Evolutionary conservation across 2,113 vertebrate species (phyloP), one percentile per base, ranked within the genome.

Genomic region (Coptodon bakossiorum): DNA sequence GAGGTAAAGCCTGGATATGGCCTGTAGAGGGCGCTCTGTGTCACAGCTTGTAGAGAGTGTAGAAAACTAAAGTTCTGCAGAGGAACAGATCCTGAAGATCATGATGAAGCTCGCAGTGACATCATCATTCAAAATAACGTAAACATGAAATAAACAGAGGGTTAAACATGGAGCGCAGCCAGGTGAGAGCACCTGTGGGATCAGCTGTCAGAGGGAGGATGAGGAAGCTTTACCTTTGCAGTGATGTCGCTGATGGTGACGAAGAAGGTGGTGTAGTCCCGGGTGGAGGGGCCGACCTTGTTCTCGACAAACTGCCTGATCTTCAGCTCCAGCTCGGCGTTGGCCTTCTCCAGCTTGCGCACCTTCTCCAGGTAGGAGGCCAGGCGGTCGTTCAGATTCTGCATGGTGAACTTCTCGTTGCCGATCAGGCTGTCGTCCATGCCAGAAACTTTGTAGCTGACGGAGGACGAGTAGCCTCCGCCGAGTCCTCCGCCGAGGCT

Each of bases 331-430:
- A 97, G 92, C 3, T 96, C 95, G 1, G 79, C 66, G 45, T 97
- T 97, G 89, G 95, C 92, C 88, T 87, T 91, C 92, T 97, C 96
- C 93, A 97, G 92, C 17, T 34, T 7, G 71, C 7, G 91, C 22
- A 97, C 97, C 94, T 96, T 96, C 11, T 57, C 92, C 92, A 97
- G 94, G 93, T 97, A 97, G 59, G 83, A 1, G 59, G 95, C 94
- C 91, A 97, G 94, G 2, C 96, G 96, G 89, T 97, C 95, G 54
- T 97, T 97, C 17, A 97, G 95, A 91, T 96, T 96, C 90, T 95
- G 95, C 96, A 97, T 95, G 88, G 94, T 80, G 86, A 92, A 89
- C 95, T 97, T 97, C 91, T 96, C 95, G 50, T 96, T 96, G 76
- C 93, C 91, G 10, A 92, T 56, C 24, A 90, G 2, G 22, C 36